phyloP scores from a whole-genome alignment of 2,888 invertebrate species.

The Dilophus febrilis region DNA sequence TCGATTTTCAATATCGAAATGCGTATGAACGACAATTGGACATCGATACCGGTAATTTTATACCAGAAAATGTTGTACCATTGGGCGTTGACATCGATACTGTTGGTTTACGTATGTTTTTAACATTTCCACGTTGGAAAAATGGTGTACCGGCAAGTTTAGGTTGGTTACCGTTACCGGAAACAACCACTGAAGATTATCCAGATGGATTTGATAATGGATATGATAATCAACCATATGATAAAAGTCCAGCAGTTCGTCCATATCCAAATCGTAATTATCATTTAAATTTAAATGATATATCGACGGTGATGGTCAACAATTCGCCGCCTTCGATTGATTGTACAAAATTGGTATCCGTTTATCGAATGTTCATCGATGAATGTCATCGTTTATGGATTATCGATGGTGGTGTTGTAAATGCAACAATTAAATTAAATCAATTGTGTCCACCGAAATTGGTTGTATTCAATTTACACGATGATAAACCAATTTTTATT shows the following conservation, averaged over 20 bases:
- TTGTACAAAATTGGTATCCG: conserved; percentile 56
- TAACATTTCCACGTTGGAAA: conserved; percentile 63
- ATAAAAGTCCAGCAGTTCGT: conserved; percentile 41
- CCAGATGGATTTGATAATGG: conserved; percentile 23
- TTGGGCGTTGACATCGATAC: conserved; percentile 55
- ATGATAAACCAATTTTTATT: conserved; percentile 29
- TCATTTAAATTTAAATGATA: conserved; percentile 13
- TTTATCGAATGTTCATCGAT: conserved; percentile 58
- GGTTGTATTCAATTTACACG: conserved; percentile 46
- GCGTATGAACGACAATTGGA: conserved; percentile 39
- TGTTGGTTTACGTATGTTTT: conserved; percentile 49
- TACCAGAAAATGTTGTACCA: conserved; percentile 57
- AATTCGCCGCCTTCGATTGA: conserved; percentile 18
- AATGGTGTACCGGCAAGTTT: conserved; percentile 58
- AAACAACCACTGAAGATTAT: conserved; percentile 17
- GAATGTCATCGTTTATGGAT: conserved; percentile 63
- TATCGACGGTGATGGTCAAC: too few relatives aligned
- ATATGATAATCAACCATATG: conserved; percentile 32
- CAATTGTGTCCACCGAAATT: conserved; percentile 59
- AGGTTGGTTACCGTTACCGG: conserved; percentile 39
- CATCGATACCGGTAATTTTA: conserved; percentile 41
- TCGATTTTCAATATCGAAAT: conserved; percentile 56
- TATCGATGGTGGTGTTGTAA: conserved; percentile 60
- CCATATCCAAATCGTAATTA: conserved; percentile 59
- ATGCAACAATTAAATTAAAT: conserved; percentile 45